Conservation (phyloP, 2,888 invertebrate species). For the Drosophila kokeensis region DNA sequence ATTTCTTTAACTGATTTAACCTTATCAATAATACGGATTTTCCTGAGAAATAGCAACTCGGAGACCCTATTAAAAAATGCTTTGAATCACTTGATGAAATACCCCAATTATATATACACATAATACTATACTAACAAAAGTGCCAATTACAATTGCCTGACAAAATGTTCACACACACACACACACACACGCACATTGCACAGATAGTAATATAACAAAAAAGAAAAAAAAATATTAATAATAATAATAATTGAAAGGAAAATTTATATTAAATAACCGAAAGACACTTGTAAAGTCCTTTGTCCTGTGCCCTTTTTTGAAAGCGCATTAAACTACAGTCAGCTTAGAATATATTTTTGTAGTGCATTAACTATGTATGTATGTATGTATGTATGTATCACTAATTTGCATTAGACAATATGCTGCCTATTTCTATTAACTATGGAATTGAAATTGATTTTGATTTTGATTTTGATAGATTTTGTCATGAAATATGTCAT, state of each 20-base stretch:
- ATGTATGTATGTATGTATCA: conserved; percentile 4
- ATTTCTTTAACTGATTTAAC: conserved; percentile 20
- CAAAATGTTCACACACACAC: conserved; percentile 23
- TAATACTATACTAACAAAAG: conserved; percentile 57
- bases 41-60: not conserved
- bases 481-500: not conserved
- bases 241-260: conserved; percentile 2
- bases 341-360: conserved; percentile 2
- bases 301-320: not conserved
- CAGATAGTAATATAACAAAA: conserved; percentile 22
- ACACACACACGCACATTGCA: not conserved
- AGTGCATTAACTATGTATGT: conserved; percentile 5
- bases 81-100: conserved; percentile 18
- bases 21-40: not conserved
- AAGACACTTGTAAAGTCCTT: conserved; percentile 4
- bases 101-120: conserved; percentile 9
- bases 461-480: not conserved
- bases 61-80: not conserved
- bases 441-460: conserved; percentile 3
- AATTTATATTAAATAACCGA: not conserved
- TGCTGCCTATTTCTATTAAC: conserved; percentile 22
- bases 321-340: conserved; percentile 3
- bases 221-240: not conserved
- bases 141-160: conserved; percentile 74
- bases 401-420: conserved; percentile 8